Percentiles rank a stretch among this genome's conserved stretches.
phyloP scores from a whole-genome alignment of 2,113 vertebrate genomes.

The Atlantisia rogersi region DNA sequence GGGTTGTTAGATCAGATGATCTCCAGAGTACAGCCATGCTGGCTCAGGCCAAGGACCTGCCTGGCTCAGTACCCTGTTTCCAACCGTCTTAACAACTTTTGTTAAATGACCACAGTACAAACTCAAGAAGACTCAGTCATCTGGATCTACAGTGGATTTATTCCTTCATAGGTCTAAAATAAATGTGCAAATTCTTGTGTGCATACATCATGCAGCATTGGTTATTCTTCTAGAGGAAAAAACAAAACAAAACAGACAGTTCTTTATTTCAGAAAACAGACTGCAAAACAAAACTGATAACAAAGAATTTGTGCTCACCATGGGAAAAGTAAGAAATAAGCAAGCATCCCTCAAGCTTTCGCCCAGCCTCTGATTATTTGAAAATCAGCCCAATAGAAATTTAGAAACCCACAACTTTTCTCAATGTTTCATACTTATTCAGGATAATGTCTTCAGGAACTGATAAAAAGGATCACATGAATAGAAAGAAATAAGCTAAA shows the following conservation, averaged over 20 bases:
- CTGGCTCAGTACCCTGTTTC: not conserved
- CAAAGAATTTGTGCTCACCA: not conserved
- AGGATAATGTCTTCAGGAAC: not conserved
- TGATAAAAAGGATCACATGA: not conserved
- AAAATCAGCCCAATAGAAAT: not conserved
- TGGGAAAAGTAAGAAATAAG: not conserved
- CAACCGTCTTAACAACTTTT: not conserved
- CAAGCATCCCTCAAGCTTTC: not conserved
- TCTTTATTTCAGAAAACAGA: not conserved
- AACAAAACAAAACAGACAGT: not conserved
- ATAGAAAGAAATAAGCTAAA: not conserved
- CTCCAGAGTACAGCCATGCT: not conserved
- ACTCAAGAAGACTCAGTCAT: not conserved
- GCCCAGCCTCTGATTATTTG: not conserved
- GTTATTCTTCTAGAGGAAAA: not conserved
- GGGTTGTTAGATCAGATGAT: not conserved
- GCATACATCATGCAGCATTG: not conserved
- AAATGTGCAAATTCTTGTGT: not conserved
- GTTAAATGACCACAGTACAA: not conserved
- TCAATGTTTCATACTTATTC: not conserved
- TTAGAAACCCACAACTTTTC: not conserved
- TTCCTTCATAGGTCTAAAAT: not conserved
- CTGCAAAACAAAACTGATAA: not conserved
- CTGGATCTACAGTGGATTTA: not conserved
- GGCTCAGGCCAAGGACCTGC: not conserved